phyloP scores from a whole-genome alignment of 2,113 vertebrate species.

The Neolamprologus cancellatus region DNA sequence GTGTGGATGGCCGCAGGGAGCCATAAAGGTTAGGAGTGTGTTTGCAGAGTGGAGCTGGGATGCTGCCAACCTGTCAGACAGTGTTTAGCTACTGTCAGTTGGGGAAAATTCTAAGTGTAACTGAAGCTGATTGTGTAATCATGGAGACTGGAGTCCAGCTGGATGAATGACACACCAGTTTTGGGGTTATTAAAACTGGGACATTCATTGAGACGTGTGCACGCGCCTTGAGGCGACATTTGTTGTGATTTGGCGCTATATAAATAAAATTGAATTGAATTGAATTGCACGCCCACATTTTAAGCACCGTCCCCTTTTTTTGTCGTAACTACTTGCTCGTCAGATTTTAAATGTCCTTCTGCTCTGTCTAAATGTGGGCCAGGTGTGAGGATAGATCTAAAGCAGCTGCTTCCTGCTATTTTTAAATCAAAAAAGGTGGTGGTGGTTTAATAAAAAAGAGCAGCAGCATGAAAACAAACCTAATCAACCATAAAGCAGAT shows the following conservation, averaged over 20 bases:
- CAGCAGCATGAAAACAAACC: neutral
- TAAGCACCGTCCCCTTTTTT: neutral
- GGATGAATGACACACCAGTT: neutral
- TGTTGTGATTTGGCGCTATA: too few species aligned
- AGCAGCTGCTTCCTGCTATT: neutral
- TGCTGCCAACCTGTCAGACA: slow-evolving; percentile 26
- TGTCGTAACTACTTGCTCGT: neutral
- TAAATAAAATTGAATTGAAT: too few species aligned
- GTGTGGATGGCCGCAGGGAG: neutral
- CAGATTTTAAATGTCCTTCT: neutral
- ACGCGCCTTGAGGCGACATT: too few species aligned
- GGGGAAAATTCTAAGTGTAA: slow-evolving; percentile 24
- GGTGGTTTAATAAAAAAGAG: neutral
- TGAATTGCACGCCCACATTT: neutral
- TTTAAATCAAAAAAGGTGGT: neutral
- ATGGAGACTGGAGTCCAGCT: neutral
- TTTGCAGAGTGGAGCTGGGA: slow-evolving; percentile 16
- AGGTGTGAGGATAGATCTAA: neutral
- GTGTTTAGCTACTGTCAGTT: slow-evolving; percentile 25
- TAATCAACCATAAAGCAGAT: neutral
- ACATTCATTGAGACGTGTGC: neutral
- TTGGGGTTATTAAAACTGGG: neutral
- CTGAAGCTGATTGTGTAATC: slow-evolving; percentile 23
- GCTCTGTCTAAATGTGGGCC: neutral
- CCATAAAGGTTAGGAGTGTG: slow-evolving; percentile 20